phyloP scores from a whole-genome alignment of 2,113 vertebrate species.

The Ancistrus triradiatus region DNA sequence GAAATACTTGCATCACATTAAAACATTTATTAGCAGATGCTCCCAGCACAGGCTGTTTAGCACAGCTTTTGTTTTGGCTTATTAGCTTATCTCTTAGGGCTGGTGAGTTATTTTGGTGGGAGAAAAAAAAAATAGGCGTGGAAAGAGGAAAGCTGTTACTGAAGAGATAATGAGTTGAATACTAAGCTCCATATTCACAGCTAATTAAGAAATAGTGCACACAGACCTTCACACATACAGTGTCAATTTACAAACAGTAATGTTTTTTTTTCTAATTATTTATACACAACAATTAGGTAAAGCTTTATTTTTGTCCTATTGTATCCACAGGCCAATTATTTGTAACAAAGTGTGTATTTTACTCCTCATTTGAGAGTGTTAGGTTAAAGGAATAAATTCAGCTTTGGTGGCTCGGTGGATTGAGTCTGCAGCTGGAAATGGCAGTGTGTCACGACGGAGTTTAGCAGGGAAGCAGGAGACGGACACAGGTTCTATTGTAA shows the following conservation, averaged over 20 bases:
- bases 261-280: no score
- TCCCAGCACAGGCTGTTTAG: no score
- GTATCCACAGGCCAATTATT: conserved; percentile 24
- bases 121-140: conserved; percentile 10
- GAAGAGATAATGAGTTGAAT: conserved; percentile 41
- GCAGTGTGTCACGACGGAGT: no score
- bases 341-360: conserved; percentile 34
- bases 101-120: conserved; percentile 30
- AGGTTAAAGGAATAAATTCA: no score
- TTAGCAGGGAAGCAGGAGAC: no score
- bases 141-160: conserved; percentile 27
- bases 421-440: no score
- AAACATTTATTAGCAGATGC: no score
- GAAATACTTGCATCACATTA: no score
- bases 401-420: no score
- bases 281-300: conserved; percentile 31
- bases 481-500: no score
- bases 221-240: conserved; percentile 21
- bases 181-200: conserved; percentile 43
- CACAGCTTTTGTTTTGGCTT: conserved; percentile 7
- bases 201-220: conserved; percentile 30
- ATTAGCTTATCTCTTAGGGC: conserved; percentile 38
- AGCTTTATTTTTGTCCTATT: conserved; percentile 26
- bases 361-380: conserved; percentile 10
- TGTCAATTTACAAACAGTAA: conserved; percentile 2